Evolutionary conservation across 2,113 vertebrate species (phyloP), one percentile per base, ranked within the genome.

Genomic region (Helogale parvula): DNA sequence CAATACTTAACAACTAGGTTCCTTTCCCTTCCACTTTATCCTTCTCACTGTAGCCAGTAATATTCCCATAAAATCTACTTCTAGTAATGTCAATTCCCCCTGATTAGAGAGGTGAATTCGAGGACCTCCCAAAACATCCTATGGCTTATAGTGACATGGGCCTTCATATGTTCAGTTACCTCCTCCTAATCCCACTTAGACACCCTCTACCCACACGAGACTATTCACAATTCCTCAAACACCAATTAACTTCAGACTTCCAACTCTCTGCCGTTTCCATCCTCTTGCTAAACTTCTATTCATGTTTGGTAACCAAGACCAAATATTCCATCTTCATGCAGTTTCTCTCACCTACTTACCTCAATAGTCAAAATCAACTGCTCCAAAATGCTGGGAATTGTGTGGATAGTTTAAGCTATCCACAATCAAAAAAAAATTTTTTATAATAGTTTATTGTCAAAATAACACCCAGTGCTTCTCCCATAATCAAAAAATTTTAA

Each of bases 311-410:
- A 90, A 90, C 66, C 14, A 90, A 83, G 17, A 87, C 38, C 65
- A 96, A 94, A 96, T 45, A 35, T 45, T 79, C 65, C 47, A 66
- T 80, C 17, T 97, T 50, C 68, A 27, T 76, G 33, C 71, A 94
- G 41, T 65, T 88, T 94, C 86, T 54, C 72, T 96, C 72, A 74
- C 6, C n/a, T 66, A 93, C 47, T 84, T 66, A 93, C 38, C 84
- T 94, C 47, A 96, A 74, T 69, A 76, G n/a, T 57, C 57, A 93
- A 96, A 92, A 93, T 63, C 92, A 92, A 88, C 57, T 86, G 27
- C 27, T 93, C 85, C 81, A 96, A 92, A 94, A 94, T 19, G 29
- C 4, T 90, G 33, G 16, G 1, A 94, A 91, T 41, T 97, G 41
- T 92, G 23, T 85, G 15, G 19, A 74, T 13, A 94, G 25, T 91